Percentiles rank a stretch among this genome's conserved stretches.
phyloP scores from a whole-genome alignment of 2,888 invertebrate genomes.

The Lepetodrilus schrolli region DNA sequence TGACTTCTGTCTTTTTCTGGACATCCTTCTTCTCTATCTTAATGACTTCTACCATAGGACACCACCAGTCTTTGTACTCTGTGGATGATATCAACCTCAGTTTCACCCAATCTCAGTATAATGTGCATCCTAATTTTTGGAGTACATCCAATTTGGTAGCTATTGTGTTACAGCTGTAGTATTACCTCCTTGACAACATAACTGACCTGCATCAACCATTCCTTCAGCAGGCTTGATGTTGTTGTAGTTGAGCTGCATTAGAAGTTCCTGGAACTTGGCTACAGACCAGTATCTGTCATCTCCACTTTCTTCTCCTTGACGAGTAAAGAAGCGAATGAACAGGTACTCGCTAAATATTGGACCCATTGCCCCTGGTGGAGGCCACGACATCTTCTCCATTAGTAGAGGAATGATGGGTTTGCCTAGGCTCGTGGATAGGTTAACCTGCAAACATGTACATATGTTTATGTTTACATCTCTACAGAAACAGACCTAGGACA shows the following conservation, averaged over 20 bases:
- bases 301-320: constrained; percentile 41
- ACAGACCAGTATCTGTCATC: constrained; percentile 56
- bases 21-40: constrained; percentile 40
- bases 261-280: constrained; percentile 62
- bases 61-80: constrained; percentile 60
- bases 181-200: background rate
- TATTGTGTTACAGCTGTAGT: too few relatives aligned
- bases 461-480: too few relatives aligned
- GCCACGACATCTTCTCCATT: constrained; percentile 61
- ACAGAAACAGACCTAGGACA: too few relatives aligned
- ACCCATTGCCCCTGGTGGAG: constrained; percentile 64
- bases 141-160: too few relatives aligned
- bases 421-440: constrained; percentile 50
- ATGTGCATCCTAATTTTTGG: too few relatives aligned
- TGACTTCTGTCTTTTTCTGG: background rate
- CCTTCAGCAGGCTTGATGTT: constrained; percentile 51
- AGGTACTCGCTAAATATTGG: constrained; percentile 64
- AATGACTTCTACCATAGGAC: constrained; percentile 52
- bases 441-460: constrained; percentile 55
- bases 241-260: constrained; percentile 62
- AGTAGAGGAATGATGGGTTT: constrained; percentile 64
- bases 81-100: background rate
- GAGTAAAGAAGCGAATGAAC: constrained; percentile 48
- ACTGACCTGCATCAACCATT: constrained; percentile 41
- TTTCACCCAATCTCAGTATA: background rate